Conservation (phyloP, 2,113 vertebrate genomes). For the Heterocephalus glaber region DNA sequence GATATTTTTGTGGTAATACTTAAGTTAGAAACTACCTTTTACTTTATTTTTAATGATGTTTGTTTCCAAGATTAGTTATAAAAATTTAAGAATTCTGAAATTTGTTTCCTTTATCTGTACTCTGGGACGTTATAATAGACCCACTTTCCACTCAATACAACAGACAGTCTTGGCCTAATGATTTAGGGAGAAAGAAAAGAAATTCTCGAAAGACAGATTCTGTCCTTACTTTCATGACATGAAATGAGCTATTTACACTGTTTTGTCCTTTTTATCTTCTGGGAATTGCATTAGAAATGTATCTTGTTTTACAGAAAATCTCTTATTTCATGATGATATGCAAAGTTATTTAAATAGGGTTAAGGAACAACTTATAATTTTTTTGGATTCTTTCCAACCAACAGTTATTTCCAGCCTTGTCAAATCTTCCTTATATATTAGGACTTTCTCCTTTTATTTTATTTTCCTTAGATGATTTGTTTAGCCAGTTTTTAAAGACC, state of each 20-base stretch:
- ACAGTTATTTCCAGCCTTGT: background rate
- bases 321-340: background rate
- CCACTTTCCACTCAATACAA: background rate
- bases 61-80: background rate
- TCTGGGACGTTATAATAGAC: background rate
- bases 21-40: background rate
- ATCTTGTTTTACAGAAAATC: background rate
- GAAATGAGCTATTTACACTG: background rate
- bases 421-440: background rate
- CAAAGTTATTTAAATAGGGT: background rate
- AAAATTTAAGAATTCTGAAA: conserved; percentile 25
- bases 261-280: background rate
- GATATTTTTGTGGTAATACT: background rate
- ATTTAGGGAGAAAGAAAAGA: background rate
- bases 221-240: background rate
- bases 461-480: too few relatives aligned
- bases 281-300: background rate
- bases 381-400: background rate
- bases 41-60: background rate
- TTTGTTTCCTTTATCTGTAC: background rate
- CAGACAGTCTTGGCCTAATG: background rate
- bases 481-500: too few relatives aligned
- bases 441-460: too few relatives aligned
- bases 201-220: background rate
- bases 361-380: background rate